Base-by-base conservation (phyloP, 64 coral and sea anemone genomes). In the Trachythela sp. region DNA sequence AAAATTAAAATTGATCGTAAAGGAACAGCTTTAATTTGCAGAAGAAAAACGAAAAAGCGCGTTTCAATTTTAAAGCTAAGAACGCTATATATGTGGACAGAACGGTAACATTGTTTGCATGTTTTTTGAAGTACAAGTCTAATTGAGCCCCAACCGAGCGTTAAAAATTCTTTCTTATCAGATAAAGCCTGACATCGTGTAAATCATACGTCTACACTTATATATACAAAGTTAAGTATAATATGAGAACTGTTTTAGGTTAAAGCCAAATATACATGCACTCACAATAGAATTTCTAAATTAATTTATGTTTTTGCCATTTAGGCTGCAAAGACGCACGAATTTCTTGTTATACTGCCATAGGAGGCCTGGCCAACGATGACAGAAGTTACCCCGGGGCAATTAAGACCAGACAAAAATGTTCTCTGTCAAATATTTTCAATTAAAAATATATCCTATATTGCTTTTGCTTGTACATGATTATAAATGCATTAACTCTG, bases 401-500 rank as follows among this genome's bases (percentile, higher is more conserved):
- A 9, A 64, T 64, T 64, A 64, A 64, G 20, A 22, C 56, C 56
- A 64, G 56, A 64, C 56, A 64, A 64, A 64, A 64, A 64, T n/a
- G 20, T 6, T 64, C 2, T 64, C 56, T 64, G 24, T 20, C 56
- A 64, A 64, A 64, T 64, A 64, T 64, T 64, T 64, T 64, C 18
- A 64, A 64, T 64, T 64, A 64, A 64, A 64, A 64, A 64, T 64
- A 64, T 64, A 64, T 64, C 26, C 56, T 24, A 27, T 2, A 64
- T 64, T 64, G 20, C 20, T 64, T 20, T 64, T 26, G 56, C 56
- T 64, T 64, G 6, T n/a, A 0, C 56, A 26, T 64, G 56, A 64
- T 64, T 64, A 64, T 10, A 64, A 64, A 64, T 64, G 56, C 56
- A 64, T 64, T 64, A 64, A 64, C 20, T n/a, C 56, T 64, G 56